phyloP scores from a whole-genome alignment of 2,797 vertebrate genomes.

The Anabas testudineus region DNA sequence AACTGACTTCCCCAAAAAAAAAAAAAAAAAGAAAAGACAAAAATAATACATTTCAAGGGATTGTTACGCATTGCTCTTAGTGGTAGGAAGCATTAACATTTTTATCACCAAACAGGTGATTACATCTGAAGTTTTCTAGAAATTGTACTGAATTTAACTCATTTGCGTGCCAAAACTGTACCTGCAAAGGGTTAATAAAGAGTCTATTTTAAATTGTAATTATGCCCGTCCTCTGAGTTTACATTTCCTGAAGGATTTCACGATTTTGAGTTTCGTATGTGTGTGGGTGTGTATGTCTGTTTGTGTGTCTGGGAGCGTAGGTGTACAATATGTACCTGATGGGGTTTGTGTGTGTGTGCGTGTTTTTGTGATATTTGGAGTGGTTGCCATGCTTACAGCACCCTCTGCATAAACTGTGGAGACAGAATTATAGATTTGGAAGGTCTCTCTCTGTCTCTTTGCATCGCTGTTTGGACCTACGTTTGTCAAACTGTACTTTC shows the following conservation, averaged over 20 bases:
- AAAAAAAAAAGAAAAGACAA: no score
- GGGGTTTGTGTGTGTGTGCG: conserved; percentile 15
- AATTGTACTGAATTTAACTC: no score
- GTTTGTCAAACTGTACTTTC: conserved; percentile 25
- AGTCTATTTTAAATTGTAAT: neutral
- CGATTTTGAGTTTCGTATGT: conserved; percentile 9
- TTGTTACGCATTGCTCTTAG: no score
- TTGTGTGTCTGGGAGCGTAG: conserved; percentile 18
- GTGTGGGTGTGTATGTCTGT: conserved; percentile 24
- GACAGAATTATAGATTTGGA: conserved; percentile 38
- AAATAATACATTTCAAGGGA: no score
- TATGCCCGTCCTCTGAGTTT: neutral
- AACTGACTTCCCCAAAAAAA: no score
- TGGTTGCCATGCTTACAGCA: conserved; percentile 59
- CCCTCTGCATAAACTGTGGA: conserved; percentile 33
- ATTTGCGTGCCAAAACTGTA: no score
- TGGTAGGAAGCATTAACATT: no score
- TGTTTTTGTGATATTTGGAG: conserved; percentile 35
- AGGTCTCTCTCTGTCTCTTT: conserved; percentile 29
- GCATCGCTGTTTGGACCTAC: conserved; percentile 30
- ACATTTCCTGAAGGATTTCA: conserved; percentile 1
- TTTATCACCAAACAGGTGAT: no score
- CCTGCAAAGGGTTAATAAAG: no score
- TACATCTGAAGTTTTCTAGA: no score
- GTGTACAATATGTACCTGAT: conserved; percentile 32